Percentiles rank a stretch among this genome's conserved stretches.
phyloP scores from a whole-genome alignment of 2,113 vertebrate genomes.

The Riparia riparia region DNA sequence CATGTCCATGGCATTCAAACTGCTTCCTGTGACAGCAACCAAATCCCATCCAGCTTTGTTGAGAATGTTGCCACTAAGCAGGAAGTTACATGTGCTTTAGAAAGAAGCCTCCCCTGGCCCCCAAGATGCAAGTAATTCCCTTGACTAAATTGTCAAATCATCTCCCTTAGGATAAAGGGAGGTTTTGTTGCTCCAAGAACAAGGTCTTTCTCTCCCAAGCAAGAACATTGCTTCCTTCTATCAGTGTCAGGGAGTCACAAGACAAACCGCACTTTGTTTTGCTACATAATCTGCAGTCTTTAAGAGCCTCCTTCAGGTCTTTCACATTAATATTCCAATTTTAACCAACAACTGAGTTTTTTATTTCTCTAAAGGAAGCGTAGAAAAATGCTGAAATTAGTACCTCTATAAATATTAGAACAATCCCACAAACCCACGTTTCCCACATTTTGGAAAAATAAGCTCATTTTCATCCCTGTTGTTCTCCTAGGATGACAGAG shows the following conservation, averaged over 20 bases:
- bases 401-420: neutral
- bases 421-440: neutral
- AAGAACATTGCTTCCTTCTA: neutral
- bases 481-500: neutral
- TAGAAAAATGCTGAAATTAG: neutral
- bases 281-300: neutral
- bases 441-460: neutral
- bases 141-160: neutral
- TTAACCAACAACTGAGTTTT: neutral
- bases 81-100: neutral
- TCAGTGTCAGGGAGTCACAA: neutral
- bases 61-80: neutral
- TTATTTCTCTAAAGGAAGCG: neutral
- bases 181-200: conserved; percentile 21
- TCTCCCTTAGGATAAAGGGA: neutral
- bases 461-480: neutral
- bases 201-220: conserved; percentile 6
- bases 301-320: neutral
- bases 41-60: neutral
- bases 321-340: neutral
- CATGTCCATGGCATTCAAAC: neutral
- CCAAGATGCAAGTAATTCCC: neutral
- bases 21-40: neutral
- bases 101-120: neutral
- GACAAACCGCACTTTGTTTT: conserved; percentile 24